A percentile compares a stretch with the other conserved stretches of the same genome.
Conservation (phyloP, 2,113 vertebrate genomes). For the Herpetotheres cachinnans region DNA sequence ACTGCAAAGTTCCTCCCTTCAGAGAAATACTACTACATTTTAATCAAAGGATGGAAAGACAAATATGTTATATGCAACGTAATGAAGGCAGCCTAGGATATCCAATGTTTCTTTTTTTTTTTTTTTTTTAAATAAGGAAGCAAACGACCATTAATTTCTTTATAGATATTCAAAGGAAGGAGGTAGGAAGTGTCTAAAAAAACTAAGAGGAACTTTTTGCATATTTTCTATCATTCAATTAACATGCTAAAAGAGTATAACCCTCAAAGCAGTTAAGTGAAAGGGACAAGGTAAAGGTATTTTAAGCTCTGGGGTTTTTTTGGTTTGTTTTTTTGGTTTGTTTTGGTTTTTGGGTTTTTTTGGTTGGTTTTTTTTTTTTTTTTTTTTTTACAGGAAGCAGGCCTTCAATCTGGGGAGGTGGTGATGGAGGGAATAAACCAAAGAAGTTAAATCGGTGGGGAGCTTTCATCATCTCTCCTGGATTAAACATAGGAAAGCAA, state of each 20-base stretch:
- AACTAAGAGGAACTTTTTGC: not conserved
- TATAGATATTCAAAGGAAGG: not conserved
- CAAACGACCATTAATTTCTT: not conserved
- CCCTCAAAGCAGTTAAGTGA: not conserved
- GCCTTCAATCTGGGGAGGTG: not conserved
- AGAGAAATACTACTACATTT: not conserved
- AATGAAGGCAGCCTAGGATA: not conserved
- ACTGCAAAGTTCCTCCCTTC: slow-evolving; percentile 26
- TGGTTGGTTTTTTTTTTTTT: not conserved
- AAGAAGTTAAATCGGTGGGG: not conserved
- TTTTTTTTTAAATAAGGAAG: not conserved
- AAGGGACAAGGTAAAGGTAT: not conserved
- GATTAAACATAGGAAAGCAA: slow-evolving; percentile 8
- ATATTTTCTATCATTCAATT: not conserved
- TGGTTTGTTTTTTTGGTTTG: not conserved
- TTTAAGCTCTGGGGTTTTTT: not conserved
- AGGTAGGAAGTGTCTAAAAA: not conserved
- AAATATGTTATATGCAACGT: not conserved
- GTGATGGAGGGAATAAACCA: not conserved
- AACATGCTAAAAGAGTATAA: not conserved
- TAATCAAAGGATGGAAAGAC: slow-evolving; percentile 48
- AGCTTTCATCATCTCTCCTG: not conserved
- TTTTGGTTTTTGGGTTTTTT: no score
- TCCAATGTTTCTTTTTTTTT: not conserved
- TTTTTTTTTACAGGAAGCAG: not conserved